Evolutionary conservation across 2,888 invertebrate species (phyloP).

Genomic region (Sympetrum striolatum): DNA sequence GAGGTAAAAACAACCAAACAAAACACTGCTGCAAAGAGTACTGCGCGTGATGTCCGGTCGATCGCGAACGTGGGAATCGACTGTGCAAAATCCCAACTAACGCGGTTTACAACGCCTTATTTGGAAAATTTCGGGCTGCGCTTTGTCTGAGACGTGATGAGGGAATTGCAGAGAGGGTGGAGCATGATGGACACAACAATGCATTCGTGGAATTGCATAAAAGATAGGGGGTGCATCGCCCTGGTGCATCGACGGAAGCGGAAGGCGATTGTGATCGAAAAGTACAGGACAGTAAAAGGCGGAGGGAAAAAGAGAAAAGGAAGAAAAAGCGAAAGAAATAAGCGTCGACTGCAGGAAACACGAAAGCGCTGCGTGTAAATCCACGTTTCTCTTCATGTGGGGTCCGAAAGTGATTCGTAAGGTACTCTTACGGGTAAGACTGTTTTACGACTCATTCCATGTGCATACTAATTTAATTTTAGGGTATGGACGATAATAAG

Average conservation of each 20-base stretch:
- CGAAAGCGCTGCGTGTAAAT: not conserved
- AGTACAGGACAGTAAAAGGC: not conserved
- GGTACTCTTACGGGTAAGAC: too few species aligned
- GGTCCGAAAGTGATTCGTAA: not conserved
- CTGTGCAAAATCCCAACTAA: not conserved
- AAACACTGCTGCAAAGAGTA: not conserved
- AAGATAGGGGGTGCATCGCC: not conserved
- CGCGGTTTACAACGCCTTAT: not conserved
- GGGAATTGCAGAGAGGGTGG: too few species aligned
- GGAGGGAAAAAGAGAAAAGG: not conserved
- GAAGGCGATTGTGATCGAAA: conserved; percentile 9
- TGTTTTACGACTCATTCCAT: too few species aligned
- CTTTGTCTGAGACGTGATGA: not conserved
- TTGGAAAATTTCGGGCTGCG: not conserved
- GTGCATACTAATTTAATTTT: too few species aligned
- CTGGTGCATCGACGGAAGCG: not conserved
- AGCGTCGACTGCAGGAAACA: not conserved
- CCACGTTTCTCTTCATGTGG: not conserved
- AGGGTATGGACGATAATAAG: too few species aligned
- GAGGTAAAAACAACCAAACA: not conserved
- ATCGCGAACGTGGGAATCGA: not conserved
- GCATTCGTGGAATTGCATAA: not conserved
- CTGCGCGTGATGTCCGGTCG: not conserved
- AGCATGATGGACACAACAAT: conserved; percentile 9
- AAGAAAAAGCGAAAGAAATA: not conserved